Evolutionary conservation across 2,113 vertebrate species (phyloP).

Genomic region (Semnornis frantzii): DNA sequence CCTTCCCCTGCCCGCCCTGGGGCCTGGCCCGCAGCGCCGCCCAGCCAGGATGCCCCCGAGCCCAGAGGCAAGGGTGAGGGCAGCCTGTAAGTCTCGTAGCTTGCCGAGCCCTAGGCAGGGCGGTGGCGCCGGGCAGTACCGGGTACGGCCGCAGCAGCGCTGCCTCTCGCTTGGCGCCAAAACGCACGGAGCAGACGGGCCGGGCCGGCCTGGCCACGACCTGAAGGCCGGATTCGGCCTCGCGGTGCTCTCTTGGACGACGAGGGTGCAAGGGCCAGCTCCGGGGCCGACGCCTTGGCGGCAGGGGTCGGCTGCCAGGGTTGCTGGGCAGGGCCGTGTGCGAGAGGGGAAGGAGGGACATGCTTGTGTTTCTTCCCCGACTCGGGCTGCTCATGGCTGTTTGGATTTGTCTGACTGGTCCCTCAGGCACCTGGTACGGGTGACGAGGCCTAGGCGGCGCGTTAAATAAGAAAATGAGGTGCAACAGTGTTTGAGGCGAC

Average conservation of each 20-base stretch:
- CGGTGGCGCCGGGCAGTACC: neutral
- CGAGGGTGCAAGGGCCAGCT: neutral
- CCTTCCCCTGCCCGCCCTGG: neutral
- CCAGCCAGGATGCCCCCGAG: neutral
- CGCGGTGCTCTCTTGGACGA: neutral
- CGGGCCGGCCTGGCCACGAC: neutral
- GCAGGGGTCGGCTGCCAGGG: neutral
- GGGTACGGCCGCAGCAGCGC: conserved; percentile 60
- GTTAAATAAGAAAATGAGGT: neutral
- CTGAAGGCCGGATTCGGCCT: neutral
- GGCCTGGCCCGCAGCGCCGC: neutral
- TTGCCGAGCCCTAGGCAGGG: neutral
- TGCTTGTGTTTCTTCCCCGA: neutral
- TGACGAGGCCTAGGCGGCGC: neutral
- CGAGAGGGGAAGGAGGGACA: neutral
- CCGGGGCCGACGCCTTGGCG: neutral
- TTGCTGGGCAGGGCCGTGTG: neutral
- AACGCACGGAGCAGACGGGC: neutral
- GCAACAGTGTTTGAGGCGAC: neutral
- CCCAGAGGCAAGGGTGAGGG: neutral
- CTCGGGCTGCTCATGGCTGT: neutral
- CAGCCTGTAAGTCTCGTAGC: neutral
- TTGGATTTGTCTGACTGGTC: neutral
- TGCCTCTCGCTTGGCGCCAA: conserved; percentile 71
- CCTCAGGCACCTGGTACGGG: neutral